Evolutionary conservation across 2,888 invertebrate genomes (phyloP).

Genomic region (Allolobophora icterica): DNA sequence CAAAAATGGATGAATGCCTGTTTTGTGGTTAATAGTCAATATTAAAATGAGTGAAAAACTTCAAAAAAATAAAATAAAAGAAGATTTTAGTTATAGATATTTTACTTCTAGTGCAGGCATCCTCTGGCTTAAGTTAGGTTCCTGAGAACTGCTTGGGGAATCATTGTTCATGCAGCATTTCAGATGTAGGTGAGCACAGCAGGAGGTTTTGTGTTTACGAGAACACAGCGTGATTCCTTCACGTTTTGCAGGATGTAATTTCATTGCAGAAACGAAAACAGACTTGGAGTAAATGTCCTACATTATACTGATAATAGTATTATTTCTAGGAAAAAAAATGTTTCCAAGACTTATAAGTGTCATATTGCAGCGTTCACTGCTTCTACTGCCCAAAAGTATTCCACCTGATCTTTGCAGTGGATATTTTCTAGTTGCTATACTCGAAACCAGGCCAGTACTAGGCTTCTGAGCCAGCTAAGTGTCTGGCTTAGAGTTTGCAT

Average conservation of each 20-base stretch:
- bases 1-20: not conserved
- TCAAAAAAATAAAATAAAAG: not conserved
- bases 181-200: slow-evolving; percentile 1
- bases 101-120: not conserved
- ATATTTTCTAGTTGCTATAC: not conserved
- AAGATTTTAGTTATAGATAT: not conserved
- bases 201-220: not conserved
- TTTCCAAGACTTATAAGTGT: not conserved
- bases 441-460: not conserved
- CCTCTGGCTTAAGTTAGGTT: not conserved
- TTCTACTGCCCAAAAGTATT: not conserved
- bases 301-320: slow-evolving; percentile 2
- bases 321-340: not conserved
- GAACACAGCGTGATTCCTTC: not conserved
- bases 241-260: not conserved
- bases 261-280: slow-evolving; percentile 3
- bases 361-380: not conserved
- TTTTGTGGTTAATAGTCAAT: not conserved
- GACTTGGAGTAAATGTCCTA: not conserved
- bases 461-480: not conserved
- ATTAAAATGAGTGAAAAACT: not conserved
- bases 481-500: not conserved
- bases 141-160: not conserved
- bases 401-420: not conserved
- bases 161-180: not conserved